Evolutionary conservation across 2,888 invertebrate genomes (phyloP), one percentile per base, ranked within the genome.

Genomic region (Chloroclysta siterata): DNA sequence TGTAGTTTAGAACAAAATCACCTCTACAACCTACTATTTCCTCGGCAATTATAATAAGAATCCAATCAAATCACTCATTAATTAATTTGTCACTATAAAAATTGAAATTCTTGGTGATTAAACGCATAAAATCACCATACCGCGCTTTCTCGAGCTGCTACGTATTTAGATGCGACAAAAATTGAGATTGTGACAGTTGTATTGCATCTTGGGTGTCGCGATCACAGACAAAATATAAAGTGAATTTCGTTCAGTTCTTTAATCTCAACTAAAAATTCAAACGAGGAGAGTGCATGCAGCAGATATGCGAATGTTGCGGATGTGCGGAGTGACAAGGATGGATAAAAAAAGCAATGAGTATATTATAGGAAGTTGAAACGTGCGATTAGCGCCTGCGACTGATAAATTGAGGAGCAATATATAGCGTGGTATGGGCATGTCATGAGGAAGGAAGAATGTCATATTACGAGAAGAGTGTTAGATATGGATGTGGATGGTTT

Each of bases 61-160:
- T 58, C 75, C 77, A 73, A 78, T 81, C 77, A 76, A 74, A 73
- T 68, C 64, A 65, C 28, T 71, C 67, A 77, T 77, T 80, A 80
- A 82, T 81, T 80, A 81, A 78, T 78, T 80, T 77, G 75, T 79
- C 76, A 79, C 74, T 77, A 77, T 79, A 76, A 65, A 67, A 67
- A 72, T 72, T 72, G 62, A 66, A 65, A 72, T 72, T 66, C 48
- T 54, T 10, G 63, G 52, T 65, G 66, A 62, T 66, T 69, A 56
- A 44, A 51, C 46, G 65, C 33, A 60, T 66, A 58, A 57, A 65
- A 66, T 67, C 41, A 63, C 39, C 56, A 65, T 62, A 60, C 54
- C 36, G 33, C 55, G 65, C 69, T 71, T 69, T 71, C 71, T 64
- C 48, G 58, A 54, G 57, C 55, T 53, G 51, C 44, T 17, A 29